Conservation (phyloP, 2,797 vertebrate genomes). For the Myotis vivesi region DNA sequence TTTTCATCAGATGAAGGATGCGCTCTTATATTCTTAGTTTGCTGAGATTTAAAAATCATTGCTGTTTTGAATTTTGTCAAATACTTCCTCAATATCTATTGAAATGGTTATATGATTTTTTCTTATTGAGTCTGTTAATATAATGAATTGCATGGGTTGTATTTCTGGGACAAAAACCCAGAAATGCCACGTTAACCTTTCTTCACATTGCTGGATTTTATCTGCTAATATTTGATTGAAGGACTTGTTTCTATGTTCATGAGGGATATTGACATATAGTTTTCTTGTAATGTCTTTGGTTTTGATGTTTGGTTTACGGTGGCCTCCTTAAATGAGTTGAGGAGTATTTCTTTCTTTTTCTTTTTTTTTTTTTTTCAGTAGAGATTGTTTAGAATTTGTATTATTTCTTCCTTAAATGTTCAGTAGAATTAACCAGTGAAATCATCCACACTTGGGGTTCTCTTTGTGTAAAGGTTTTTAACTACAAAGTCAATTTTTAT, state of each 20-base stretch:
- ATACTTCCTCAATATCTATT: not conserved
- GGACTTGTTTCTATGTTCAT: not conserved
- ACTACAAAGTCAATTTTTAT: not conserved
- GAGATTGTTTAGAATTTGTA: not conserved
- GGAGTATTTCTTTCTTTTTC: not conserved
- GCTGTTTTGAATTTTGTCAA: not conserved
- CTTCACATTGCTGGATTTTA: not conserved
- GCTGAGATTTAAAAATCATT: not conserved
- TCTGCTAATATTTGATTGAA: constrained; percentile 5
- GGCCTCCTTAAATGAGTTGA: not conserved
- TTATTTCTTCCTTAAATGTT: constrained; percentile 9
- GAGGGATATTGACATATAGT: not conserved
- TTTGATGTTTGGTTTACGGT: not conserved
- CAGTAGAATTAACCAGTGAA: not conserved
- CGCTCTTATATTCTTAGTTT: not conserved
- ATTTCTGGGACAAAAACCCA: not conserved
- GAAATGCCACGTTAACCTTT: not conserved
- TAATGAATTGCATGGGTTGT: not conserved
- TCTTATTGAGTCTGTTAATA: not conserved
- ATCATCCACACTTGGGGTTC: not conserved
- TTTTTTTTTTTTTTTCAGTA: not conserved
- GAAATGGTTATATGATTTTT: not conserved
- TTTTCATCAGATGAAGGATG: not conserved
- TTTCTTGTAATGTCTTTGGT: not conserved
- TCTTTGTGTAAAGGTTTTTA: not conserved